Evolutionary conservation across 2,113 vertebrate genomes (phyloP).

Genomic region (Ptilonorhynchus violaceus): DNA sequence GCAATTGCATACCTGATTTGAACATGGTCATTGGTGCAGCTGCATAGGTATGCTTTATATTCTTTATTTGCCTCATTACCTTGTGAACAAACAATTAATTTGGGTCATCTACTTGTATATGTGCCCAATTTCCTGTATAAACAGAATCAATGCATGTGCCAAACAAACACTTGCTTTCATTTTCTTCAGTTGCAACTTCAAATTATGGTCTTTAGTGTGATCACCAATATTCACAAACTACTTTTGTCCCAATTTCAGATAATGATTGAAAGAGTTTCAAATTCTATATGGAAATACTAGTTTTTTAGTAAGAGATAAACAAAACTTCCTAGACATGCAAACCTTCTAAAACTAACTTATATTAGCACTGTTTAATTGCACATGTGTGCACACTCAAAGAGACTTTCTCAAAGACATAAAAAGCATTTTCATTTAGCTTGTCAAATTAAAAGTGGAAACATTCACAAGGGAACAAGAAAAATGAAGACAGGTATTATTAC

Average conservation of each 20-base stretch:
- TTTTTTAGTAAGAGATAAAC: not conserved
- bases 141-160: not conserved
- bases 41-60: not conserved
- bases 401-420: not conserved
- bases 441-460: not conserved
- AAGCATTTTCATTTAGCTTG: not conserved
- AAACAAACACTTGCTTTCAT: not conserved
- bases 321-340: not conserved
- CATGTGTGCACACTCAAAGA: accelerated
- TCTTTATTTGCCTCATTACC: not conserved
- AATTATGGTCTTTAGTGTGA: not conserved
- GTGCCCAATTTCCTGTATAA: not conserved
- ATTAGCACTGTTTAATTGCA: not conserved
- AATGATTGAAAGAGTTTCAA: not conserved
- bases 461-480: not conserved
- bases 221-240: not conserved
- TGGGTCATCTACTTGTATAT: not conserved
- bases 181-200: not conserved
- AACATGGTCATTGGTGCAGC: not conserved
- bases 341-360: not conserved
- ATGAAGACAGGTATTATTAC: not conserved
- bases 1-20: not conserved
- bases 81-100: not conserved
- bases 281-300: not conserved
- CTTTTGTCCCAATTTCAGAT: not conserved